Conservation (phyloP, 2,888 invertebrate genomes). For the Chymomyza amoena region DNA sequence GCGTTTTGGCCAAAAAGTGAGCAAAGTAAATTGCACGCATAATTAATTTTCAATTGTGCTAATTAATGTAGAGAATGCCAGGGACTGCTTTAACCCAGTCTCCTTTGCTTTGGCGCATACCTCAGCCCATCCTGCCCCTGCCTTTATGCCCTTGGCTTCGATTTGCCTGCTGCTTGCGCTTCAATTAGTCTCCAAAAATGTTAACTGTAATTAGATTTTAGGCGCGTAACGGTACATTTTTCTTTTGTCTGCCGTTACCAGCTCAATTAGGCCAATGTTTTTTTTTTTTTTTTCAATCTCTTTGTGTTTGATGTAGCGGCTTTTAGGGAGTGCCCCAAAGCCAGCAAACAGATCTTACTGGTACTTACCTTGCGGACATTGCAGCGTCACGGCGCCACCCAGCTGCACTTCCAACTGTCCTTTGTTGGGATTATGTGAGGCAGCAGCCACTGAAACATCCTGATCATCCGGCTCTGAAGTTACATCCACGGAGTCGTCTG, state of each 20-base stretch:
- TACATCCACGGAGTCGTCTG: constrained; percentile 80
- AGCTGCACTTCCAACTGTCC: constrained; percentile 90
- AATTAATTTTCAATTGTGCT: constrained; percentile 76
- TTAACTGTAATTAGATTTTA: constrained; percentile 55
- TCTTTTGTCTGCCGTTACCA: constrained; percentile 17
- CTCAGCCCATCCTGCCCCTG: neutral
- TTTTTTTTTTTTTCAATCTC: neutral
- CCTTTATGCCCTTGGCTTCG: neutral
- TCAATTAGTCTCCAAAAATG: constrained; percentile 18
- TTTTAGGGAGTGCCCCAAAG: neutral
- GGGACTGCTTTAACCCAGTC: neutral
- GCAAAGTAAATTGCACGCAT: constrained; percentile 75
- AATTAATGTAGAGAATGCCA: constrained; percentile 61
- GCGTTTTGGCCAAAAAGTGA: constrained; percentile 47
- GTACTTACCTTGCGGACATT: constrained; percentile 87
- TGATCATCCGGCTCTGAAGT: constrained; percentile 82
- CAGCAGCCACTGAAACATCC: constrained; percentile 81
- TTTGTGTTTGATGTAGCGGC: constrained; percentile 6
- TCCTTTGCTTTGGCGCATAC: neutral
- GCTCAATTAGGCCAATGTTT: neutral
- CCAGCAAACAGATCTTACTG: neutral
- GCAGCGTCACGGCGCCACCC: constrained; percentile 91
- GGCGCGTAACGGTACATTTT: constrained; percentile 19
- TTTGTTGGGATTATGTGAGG: constrained; percentile 79
- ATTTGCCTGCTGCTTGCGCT: constrained; percentile 12